phyloP scores from a whole-genome alignment of 2,888 invertebrate genomes.

The Cistogaster globosa region DNA sequence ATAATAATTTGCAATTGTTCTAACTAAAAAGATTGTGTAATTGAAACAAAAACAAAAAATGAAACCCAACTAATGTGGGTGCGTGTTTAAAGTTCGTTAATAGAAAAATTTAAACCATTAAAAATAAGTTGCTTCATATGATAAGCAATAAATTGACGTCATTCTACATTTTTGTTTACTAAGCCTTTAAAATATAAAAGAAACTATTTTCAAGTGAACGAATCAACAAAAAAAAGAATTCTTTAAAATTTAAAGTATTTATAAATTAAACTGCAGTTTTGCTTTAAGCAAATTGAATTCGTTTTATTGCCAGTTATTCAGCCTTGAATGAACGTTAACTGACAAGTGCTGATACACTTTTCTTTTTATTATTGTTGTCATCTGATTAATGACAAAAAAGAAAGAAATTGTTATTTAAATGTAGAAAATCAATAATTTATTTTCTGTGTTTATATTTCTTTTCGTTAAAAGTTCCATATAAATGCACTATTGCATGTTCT shows the following conservation, averaged over 20 bases:
- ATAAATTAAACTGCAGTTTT: too few species aligned
- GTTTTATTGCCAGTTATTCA: too few species aligned
- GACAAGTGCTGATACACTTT: too few species aligned
- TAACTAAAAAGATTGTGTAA: conserved; percentile 18
- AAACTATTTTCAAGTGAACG: too few species aligned
- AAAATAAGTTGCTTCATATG: conserved; percentile 20
- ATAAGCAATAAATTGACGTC: conserved; percentile 62
- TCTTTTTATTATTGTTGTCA: too few species aligned
- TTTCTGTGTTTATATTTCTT: neutral
- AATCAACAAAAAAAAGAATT: too few species aligned
- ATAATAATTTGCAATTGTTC: conserved; percentile 2
- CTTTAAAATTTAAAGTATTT: too few species aligned
- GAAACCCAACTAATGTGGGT: conserved; percentile 19
- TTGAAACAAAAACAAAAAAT: conserved; percentile 6
- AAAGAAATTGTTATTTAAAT: neutral
- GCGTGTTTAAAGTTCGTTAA: conserved; percentile 51
- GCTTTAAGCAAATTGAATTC: too few species aligned
- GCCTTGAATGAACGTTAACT: too few species aligned
- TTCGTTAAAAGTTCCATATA: neutral
- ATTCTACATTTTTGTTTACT: conserved; percentile 28
- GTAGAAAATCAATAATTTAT: neutral
- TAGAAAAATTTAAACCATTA: conserved; percentile 12
- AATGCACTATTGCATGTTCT: neutral
- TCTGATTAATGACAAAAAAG: neutral
- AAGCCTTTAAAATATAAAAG: too few species aligned